These are phyloP conservation scores for Heteronetta atricapilla DNA, from an alignment of 2,113 vertebrate genomes.

Conservation along the genomic window DNA sequence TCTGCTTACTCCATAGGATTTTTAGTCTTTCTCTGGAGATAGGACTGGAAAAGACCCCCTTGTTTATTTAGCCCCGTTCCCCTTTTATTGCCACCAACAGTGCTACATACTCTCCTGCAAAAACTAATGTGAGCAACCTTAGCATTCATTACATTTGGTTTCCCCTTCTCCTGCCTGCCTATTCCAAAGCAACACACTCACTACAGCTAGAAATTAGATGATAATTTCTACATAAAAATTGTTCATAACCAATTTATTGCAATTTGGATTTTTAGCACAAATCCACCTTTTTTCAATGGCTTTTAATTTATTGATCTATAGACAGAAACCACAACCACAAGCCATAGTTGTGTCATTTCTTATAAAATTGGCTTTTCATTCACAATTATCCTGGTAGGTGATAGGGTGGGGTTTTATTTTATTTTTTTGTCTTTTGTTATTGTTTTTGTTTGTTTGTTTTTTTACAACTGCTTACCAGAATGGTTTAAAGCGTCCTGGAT, in stretches of 20 bases:
- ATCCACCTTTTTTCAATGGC: background rate
- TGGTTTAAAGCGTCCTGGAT: background rate
- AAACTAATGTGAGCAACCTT: background rate
- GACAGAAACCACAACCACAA: background rate
- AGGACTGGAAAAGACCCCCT: background rate
- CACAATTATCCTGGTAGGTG: background rate
- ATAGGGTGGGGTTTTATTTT: no score
- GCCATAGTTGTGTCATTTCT: background rate
- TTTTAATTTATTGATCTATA: background rate
- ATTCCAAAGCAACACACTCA: background rate
- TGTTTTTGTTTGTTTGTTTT: no score
- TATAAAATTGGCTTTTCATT: background rate
- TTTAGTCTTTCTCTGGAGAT: background rate
- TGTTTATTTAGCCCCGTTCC: background rate
- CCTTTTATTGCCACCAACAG: background rate
- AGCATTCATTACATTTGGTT: background rate
- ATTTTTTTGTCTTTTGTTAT: no score
- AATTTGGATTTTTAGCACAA: background rate
- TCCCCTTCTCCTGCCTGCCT: background rate
- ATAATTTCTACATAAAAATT: background rate
- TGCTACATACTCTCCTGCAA: background rate
- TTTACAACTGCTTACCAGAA: background rate
- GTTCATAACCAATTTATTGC: background rate
- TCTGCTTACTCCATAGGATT: background rate
- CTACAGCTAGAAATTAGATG: background rate